These are phyloP conservation scores for Micoletzkya japonica DNA, from an alignment of 2,888 invertebrate genomes.

Conservation along the genomic window DNA sequence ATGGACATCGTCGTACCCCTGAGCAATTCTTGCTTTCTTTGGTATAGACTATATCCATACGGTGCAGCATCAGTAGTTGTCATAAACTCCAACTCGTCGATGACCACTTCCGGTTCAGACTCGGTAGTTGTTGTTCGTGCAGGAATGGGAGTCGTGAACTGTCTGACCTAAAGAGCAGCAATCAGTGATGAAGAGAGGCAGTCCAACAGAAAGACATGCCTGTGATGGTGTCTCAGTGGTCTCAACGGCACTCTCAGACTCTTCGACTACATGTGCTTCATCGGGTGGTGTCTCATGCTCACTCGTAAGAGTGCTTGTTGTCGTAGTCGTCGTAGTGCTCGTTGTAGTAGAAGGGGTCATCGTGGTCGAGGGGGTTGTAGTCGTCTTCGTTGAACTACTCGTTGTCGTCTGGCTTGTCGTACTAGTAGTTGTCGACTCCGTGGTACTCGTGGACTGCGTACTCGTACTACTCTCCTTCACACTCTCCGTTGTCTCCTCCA, in stretches of 20 bases:
- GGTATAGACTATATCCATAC: no score
- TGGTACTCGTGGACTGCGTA: background rate
- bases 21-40: background rate
- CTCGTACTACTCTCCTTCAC: background rate
- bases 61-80: background rate
- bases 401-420: constrained; percentile 8
- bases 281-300: background rate
- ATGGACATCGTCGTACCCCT: constrained; percentile 24
- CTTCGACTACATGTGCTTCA: background rate
- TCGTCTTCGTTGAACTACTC: constrained; percentile 23
- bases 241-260: background rate
- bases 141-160: background rate
- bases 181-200: background rate
- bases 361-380: background rate
- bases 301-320: background rate
- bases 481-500: background rate
- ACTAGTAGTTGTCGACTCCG: background rate
- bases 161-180: background rate
- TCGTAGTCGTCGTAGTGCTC: constrained; percentile 8
- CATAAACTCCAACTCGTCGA: constrained; percentile 22
- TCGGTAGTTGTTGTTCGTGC: constrained; percentile 11
- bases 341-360: background rate
- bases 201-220: background rate
- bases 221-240: background rate
- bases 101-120: constrained; percentile 18